These are phyloP conservation scores for Notospermus geniculatus DNA, from an alignment of 1,140 invertebrate species.

Conservation along the genomic window DNA sequence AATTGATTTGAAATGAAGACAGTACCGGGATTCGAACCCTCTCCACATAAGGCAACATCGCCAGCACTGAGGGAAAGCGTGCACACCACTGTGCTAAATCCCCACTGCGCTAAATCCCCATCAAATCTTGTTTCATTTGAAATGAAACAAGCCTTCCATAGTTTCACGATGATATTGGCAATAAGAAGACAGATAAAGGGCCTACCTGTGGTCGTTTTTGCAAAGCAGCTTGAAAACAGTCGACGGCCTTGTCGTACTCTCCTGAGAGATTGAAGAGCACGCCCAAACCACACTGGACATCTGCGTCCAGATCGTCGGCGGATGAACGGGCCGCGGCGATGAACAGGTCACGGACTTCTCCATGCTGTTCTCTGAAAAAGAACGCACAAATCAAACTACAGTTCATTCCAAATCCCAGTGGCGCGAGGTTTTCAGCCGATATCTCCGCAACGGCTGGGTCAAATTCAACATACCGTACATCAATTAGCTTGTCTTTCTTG, in stretches of 20 bases:
- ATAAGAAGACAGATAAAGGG: background rate
- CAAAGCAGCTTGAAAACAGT: slow-evolving; percentile 90
- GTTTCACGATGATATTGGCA: no score
- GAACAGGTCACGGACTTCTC: slow-evolving; percentile 76
- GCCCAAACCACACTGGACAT: slow-evolving; percentile 88
- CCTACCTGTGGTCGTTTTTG: slow-evolving; percentile 72
- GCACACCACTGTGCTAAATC: no score
- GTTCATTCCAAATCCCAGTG: no score
- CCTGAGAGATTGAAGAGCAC: slow-evolving; percentile 92
- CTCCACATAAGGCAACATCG: no score
- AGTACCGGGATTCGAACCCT: no score
- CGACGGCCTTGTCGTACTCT: slow-evolving; percentile 93
- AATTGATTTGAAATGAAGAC: no score
- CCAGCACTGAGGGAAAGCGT: no score
- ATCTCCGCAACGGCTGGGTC: background rate
- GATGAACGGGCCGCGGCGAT: slow-evolving; percentile 79
- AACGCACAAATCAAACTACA: background rate
- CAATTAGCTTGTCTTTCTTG: no score
- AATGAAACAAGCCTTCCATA: no score
- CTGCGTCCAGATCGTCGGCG: slow-evolving; percentile 71
- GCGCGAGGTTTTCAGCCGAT: no score
- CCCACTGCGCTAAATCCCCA: no score
- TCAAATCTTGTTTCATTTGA: no score
- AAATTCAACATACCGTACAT: background rate
- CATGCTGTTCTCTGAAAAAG: slow-evolving; percentile 61